Percentiles rank a stretch among this genome's conserved stretches.
Evolutionary conservation across 2,888 invertebrate genomes (phyloP).

Genomic region (Tupiocoris notatus): DNA sequence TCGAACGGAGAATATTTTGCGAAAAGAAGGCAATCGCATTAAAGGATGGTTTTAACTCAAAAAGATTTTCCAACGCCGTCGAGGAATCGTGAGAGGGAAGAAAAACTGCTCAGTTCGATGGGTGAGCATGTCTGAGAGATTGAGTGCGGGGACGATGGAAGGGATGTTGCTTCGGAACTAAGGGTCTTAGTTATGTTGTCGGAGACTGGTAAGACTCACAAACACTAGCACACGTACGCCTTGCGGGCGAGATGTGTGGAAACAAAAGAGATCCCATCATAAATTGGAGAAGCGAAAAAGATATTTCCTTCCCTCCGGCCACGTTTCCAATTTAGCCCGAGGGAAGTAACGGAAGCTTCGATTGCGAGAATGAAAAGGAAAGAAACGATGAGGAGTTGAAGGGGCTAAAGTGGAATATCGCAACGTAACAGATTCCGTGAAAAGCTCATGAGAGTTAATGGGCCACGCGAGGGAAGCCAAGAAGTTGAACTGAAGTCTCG

Average conservation of each 20-base stretch:
- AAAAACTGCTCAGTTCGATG: too few species aligned
- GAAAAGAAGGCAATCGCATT: constrained; percentile 28
- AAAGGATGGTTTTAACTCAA: constrained; percentile 31
- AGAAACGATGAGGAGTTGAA: neutral
- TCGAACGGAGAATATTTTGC: constrained; percentile 20
- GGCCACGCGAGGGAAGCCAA: constrained; percentile 19
- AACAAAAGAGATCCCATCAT: constrained; percentile 27
- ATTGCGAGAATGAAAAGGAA: neutral
- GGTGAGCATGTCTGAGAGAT: too few species aligned
- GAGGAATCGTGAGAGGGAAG: neutral
- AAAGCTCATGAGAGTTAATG: constrained; percentile 35
- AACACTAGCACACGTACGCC: neutral
- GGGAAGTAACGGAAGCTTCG: neutral
- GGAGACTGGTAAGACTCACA: neutral
- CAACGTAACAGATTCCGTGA: constrained; percentile 22
- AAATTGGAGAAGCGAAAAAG: constrained; percentile 33
- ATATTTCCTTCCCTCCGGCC: constrained; percentile 15
- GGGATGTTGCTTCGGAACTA: too few species aligned
- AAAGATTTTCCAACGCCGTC: neutral
- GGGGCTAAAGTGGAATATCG: neutral
- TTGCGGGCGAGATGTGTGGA: constrained; percentile 21
- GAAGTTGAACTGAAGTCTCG: too few species aligned
- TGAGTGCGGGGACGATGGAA: neutral
- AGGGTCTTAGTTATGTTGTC: neutral
- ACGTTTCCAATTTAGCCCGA: constrained; percentile 18